phyloP scores from a whole-genome alignment of 1,140 invertebrate genomes.

The Drosophila lini region DNA sequence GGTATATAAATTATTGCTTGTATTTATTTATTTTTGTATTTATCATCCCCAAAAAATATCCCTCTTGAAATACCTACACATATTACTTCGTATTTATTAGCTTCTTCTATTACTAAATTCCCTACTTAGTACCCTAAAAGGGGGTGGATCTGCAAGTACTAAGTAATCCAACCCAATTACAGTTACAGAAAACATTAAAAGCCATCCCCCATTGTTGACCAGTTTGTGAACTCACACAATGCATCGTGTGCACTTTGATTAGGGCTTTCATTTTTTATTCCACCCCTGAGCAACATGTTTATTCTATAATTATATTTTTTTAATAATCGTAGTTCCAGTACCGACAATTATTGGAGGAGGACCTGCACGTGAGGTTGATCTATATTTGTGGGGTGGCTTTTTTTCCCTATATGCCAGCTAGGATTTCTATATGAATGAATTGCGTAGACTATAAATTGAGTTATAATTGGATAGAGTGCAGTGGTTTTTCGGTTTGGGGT shows the following conservation, averaged over 20 bases:
- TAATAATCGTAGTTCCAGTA: conserved; percentile 29
- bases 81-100: background rate
- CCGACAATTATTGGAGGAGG: conserved; percentile 32
- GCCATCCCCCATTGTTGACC: conserved; percentile 31
- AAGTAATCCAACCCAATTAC: conserved; percentile 24
- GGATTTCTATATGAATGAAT: conserved; percentile 41
- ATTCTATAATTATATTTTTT: conserved; percentile 49
- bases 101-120: background rate
- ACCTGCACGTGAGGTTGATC: conserved; percentile 43
- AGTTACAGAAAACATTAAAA: conserved; percentile 5
- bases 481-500: conserved; percentile 8
- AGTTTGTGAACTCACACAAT: conserved; percentile 34
- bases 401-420: background rate
- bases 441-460: conserved; percentile 34
- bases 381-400: conserved; percentile 38
- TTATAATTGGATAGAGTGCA: conserved; percentile 48
- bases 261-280: conserved; percentile 15
- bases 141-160: background rate
- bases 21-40: too few species aligned
- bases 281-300: conserved; percentile 12
- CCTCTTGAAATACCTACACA: background rate
- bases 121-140: background rate
- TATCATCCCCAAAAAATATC: background rate
- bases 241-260: conserved; percentile 45
- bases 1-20: background rate